Base-by-base conservation (phyloP, 2,888 invertebrate species). In the Hofmannophila pseudospretella region DNA sequence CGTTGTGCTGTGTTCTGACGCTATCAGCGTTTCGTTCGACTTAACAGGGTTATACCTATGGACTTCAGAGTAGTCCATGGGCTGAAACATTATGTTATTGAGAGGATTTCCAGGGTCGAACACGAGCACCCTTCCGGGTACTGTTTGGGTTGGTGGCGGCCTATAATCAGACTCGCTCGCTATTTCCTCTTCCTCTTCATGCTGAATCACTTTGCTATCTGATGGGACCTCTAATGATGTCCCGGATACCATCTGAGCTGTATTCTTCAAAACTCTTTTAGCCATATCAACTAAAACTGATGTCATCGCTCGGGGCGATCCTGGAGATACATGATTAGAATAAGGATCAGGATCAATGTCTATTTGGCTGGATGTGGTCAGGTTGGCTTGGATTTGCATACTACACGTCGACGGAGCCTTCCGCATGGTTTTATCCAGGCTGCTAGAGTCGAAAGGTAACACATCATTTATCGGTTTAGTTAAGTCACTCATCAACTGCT, bases 71-170 rank as follows among this genome's bases (percentile, higher is more conserved):
- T 39, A 45, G 31, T 61, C 51, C 0, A 53, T 30, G 0, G 70
- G 57, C 0, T 52, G 47, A 0, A 79, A 28, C 0, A 71, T 32
- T 1, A 86, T 48, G 41, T 85, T 85, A 38, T 85, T 85, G 7
- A 85, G 49, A 0, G 86, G 85, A 43, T 84, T 84, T 0, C 38
- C 11, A 3, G 63, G 71, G 34, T 85, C 85, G 28, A 85, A 85
- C 3, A 74, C 46, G 26, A 85, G 40, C 0, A 75, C 59, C 7
- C 41, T 39, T 1, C 38, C 46, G 1, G 46, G 30, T 8, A 36
- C 10, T 4, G 28, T 3, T 8, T 29, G 9, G 2, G 9, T 2
- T 2, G 10, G 11, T 11, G 27, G 5, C 7, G 27, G 7, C 3
- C 16, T 3, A 5, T 16, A 4, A 16, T 16, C 3, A 16, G 16